These are phyloP conservation scores for Trematomus loennbergii DNA, from an alignment of 2,113 vertebrate species.

Conservation along the genomic window DNA sequence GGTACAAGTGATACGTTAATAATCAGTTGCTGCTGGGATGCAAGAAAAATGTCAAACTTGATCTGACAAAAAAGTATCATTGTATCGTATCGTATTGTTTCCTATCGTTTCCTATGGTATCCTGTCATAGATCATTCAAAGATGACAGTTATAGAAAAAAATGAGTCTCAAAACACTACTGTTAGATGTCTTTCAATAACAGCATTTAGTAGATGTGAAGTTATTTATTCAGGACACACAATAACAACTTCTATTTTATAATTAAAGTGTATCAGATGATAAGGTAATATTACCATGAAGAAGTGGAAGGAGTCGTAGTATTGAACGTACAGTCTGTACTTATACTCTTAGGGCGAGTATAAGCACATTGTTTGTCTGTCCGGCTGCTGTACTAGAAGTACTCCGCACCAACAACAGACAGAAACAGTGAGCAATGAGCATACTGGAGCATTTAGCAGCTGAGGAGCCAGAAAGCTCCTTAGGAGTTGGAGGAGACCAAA, in stretches of 20 bases:
- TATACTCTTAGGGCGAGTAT: not conserved
- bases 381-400: not conserved
- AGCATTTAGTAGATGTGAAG: too few species aligned
- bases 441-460: not conserved
- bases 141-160: not conserved
- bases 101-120: too few species aligned
- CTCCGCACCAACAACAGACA: not conserved
- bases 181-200: too few species aligned
- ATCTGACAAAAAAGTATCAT: too few species aligned
- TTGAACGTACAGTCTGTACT: not conserved
- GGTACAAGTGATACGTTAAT: too few species aligned
- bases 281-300: not conserved
- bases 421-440: not conserved
- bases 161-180: not conserved
- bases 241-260: too few species aligned
- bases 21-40: too few species aligned
- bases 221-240: too few species aligned
- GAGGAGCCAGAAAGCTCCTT: not conserved
- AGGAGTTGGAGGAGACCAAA: conserved; percentile 16
- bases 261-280: too few species aligned
- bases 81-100: too few species aligned
- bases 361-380: not conserved
- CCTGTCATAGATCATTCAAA: conserved; percentile 28
- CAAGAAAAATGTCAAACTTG: too few species aligned
- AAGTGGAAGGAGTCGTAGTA: not conserved